Percentiles rank a stretch among this genome's conserved stretches.
Conservation (phyloP, 2,113 vertebrate species). For the Indri indri region DNA sequence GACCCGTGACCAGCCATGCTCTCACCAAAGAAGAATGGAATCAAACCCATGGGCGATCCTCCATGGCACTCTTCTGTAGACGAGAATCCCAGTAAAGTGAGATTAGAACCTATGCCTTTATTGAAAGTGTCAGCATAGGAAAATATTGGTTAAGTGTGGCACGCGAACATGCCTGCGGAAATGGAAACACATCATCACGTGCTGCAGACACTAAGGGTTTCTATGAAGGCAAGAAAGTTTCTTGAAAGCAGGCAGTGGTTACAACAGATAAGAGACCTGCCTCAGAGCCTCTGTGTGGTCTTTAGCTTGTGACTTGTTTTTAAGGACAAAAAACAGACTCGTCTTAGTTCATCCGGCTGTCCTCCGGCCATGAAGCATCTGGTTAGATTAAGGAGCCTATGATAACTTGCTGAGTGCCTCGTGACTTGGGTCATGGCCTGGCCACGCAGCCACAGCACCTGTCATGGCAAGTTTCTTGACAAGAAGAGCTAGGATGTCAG, state of each 20-base stretch:
- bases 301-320: not conserved
- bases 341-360: not conserved
- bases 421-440: not conserved
- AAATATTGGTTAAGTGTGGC: not conserved
- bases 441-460: not conserved
- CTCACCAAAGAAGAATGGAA: not conserved
- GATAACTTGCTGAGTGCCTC: not conserved
- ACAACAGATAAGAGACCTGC: not conserved
- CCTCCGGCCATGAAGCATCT: not conserved
- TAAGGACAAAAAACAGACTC: not conserved
- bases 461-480: not conserved
- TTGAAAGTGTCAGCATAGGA: not conserved
- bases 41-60: not conserved
- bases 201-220: not conserved
- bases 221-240: not conserved
- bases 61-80: not conserved
- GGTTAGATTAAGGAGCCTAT: not conserved
- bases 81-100: not conserved
- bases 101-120: not conserved
- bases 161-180: not conserved
- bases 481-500: not conserved
- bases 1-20: not conserved
- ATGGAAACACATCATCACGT: not conserved
- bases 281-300: not conserved
- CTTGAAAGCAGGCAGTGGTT: constrained; percentile 5